Conservation (phyloP, 2,888 invertebrate genomes). For the Perizoma affinitatum region DNA sequence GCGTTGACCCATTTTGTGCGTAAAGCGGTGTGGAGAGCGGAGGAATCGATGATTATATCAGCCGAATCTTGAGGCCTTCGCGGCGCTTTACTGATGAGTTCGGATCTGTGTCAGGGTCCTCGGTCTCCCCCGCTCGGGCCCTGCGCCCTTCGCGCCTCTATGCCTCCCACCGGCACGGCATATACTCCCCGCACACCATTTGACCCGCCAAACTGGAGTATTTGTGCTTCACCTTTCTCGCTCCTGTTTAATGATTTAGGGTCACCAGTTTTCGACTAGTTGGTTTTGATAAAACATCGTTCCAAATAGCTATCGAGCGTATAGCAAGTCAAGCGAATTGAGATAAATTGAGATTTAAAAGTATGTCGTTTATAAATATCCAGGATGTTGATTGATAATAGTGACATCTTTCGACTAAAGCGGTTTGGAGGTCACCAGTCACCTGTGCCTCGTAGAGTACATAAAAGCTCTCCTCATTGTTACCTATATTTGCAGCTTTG, state of each 20-base stretch:
- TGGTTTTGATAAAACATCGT: constrained; percentile 33
- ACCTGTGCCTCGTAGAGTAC: constrained; percentile 4
- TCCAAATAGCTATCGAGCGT: constrained; percentile 28
- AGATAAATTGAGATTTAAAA: constrained; percentile 22
- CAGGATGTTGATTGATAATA: constrained; percentile 30
- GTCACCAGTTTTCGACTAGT: constrained; percentile 49
- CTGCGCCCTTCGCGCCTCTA: constrained; percentile 65
- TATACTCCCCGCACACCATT: constrained; percentile 54
- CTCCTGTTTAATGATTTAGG: constrained; percentile 64
- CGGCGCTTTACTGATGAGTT: constrained; percentile 74
- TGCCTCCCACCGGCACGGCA: constrained; percentile 56
- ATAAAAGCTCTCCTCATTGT: constrained; percentile 8
- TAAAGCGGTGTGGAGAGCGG: constrained; percentile 66
- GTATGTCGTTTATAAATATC: constrained; percentile 22
- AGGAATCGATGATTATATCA: constrained; percentile 79
- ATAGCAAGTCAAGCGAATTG: constrained; percentile 24
- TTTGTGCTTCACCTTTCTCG: constrained; percentile 69
- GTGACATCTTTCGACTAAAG: no score
- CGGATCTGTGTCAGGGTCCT: constrained; percentile 82
- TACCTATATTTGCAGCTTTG: constrained; percentile 18
- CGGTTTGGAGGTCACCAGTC: no score
- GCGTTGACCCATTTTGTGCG: constrained; percentile 80
- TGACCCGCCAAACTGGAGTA: constrained; percentile 77
- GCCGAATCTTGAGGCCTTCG: constrained; percentile 77
- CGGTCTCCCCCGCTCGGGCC: constrained; percentile 66